phyloP scores from a whole-genome alignment of 2,113 vertebrate species.

The Mastomys natalensis region DNA sequence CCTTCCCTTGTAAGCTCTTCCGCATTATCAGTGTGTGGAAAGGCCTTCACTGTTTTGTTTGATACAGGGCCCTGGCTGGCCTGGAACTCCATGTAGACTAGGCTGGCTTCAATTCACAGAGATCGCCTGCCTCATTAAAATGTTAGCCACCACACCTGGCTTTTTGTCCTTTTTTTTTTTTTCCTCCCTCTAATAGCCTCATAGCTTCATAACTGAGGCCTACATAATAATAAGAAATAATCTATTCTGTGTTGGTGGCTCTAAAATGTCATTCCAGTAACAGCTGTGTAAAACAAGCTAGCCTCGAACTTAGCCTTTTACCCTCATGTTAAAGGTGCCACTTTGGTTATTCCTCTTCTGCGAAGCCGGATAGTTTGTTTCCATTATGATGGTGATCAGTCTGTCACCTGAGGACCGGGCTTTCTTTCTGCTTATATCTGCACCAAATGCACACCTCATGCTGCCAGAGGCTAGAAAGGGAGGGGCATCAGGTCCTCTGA shows the following conservation, averaged over 20 bases:
- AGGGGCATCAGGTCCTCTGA: not conserved
- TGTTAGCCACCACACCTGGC: not conserved
- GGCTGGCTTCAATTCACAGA: not conserved
- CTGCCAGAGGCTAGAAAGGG: not conserved
- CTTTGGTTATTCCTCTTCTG: not conserved
- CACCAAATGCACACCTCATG: not conserved
- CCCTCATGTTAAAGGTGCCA: not conserved
- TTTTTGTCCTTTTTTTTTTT: not conserved
- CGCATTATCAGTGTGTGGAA: not conserved
- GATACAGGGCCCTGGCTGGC: not conserved
- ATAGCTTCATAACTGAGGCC: not conserved
- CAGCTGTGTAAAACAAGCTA: not conserved
- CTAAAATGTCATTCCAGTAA: not conserved
- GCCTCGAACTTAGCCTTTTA: not conserved
- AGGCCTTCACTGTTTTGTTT: not conserved
- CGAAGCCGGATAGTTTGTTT: not conserved
- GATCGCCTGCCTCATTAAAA: not conserved
- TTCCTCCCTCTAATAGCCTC: not conserved
- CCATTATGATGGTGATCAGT: not conserved
- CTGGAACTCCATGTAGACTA: not conserved
- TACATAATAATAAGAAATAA: not conserved
- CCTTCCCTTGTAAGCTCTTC: not conserved
- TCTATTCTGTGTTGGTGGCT: not conserved
- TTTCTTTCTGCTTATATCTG: not conserved
- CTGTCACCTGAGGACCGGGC: not conserved